Evolutionary conservation across 2,888 invertebrate genomes (phyloP), one percentile per base, ranked within the genome.

Genomic region (Rotaria macrura): DNA sequence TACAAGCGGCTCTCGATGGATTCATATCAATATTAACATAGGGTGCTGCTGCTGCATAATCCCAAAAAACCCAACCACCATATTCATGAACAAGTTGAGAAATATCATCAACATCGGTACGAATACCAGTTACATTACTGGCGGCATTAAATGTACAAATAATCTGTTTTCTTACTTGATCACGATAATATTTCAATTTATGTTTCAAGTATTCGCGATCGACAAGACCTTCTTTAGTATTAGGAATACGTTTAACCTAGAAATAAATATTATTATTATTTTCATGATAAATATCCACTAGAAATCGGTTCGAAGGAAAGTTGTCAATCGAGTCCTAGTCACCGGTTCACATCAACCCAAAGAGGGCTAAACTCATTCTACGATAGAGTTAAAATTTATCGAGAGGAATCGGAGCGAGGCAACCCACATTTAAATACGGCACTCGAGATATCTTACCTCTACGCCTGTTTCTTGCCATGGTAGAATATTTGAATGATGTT

Each of bases 1-100:
- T 95, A 91, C 94, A 84, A n/a, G 88, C 88, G 7, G 49, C 47
- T 14, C 29, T 49, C 12, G 65, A 85, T 55, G 86, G 84, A 84
- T 84, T 87, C 87, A 87, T 87, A 49, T 87, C 85, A 20, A 87
- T 87, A 79, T 85, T 85, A 25, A 87, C 29, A 65, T 87, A 86
- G 6, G 87, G 87, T 25, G 88, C 89, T 38, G 88, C 89, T 1
- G 88, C 87, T 0, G 89, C 89, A 85, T 88, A 89, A 85, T 89
- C 89, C 86, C 88, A 89, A 25, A 89, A 87, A 0, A 86, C 87
- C 12, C 87, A 85, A 14, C 88, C 89, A 1, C 87, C 88, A 85
- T 89, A 87, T 84, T 87, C 87, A 79, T 89, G 89, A 23, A 88
- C 87, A 4, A 89, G 54, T 55, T 85, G 86, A 2, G 89, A 84